These are phyloP conservation scores for Brachionus asplanchnoidis DNA, from an alignment of 1,140 invertebrate species.

Conservation along the genomic window DNA sequence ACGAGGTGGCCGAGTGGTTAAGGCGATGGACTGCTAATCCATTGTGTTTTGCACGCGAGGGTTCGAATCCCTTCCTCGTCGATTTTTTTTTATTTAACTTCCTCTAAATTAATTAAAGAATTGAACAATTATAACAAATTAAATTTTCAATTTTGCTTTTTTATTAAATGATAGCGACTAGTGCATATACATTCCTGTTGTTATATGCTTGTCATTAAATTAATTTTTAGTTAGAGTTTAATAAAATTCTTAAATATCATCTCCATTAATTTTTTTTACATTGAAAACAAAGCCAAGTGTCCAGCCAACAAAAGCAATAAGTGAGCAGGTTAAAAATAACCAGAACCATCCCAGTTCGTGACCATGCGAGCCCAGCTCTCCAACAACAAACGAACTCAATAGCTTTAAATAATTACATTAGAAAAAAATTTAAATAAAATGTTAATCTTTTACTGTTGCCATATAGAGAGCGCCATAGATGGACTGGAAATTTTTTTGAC, in stretches of 20 bases:
- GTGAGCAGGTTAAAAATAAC: neutral
- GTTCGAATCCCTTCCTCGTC: neutral
- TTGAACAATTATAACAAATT: too few species aligned
- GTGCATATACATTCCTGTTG: neutral
- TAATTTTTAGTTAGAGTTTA: neutral
- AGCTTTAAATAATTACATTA: neutral
- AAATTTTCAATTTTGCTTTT: neutral
- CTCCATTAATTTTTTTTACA: neutral
- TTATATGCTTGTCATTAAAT: neutral
- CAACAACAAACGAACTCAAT: neutral
- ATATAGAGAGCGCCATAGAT: neutral
- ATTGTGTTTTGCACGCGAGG: neutral
- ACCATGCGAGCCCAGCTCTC: neutral
- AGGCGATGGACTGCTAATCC: neutral
- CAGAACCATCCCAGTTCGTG: neutral
- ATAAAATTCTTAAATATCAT: neutral
- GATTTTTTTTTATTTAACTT: neutral
- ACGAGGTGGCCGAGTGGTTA: neutral
- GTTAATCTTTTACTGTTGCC: neutral
- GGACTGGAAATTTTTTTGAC: conserved; percentile 1
- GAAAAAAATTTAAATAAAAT: neutral
- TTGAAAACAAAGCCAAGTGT: neutral
- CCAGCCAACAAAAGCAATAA: conserved; percentile 9
- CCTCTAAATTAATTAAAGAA: too few species aligned
- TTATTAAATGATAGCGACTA: neutral